These are phyloP conservation scores for Camptogramma bilineatum DNA, from an alignment of 2,888 invertebrate genomes.

Conservation along the genomic window DNA sequence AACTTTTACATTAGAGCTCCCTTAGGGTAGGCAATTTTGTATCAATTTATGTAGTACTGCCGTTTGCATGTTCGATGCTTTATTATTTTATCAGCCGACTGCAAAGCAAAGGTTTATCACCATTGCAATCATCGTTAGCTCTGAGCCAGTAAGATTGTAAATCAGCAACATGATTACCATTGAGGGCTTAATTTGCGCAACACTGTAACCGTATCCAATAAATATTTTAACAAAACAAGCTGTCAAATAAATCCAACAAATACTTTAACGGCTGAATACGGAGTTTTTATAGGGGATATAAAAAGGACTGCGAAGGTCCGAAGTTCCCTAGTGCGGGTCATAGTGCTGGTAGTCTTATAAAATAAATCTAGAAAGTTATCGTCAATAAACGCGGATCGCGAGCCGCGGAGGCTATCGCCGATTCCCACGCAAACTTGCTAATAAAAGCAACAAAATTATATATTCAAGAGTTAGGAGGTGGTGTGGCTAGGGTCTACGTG, in stretches of 20 bases:
- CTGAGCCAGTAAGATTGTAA: constrained; percentile 43
- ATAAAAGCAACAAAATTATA: constrained; percentile 86
- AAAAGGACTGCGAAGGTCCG: constrained; percentile 61
- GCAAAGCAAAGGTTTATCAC: constrained; percentile 6
- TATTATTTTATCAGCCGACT: constrained; percentile 44
- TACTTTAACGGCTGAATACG: constrained; percentile 79
- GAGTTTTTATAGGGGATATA: constrained; percentile 80
- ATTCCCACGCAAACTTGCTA: constrained; percentile 85
- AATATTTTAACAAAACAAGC: constrained; percentile 77
- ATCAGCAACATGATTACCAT: constrained; percentile 57
- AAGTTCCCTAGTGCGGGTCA: constrained; percentile 57
- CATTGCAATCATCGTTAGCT: constrained; percentile 49
- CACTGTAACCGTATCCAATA: constrained; percentile 74
- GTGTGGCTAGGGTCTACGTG: constrained; percentile 83
- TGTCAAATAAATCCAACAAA: constrained; percentile 83
- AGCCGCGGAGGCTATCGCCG: constrained; percentile 75
- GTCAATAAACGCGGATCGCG: constrained; percentile 71
- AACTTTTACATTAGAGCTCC: constrained; percentile 80
- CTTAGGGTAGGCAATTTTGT: constrained; percentile 71
- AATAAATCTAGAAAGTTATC: constrained; percentile 84
- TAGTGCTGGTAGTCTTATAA: constrained; percentile 78
- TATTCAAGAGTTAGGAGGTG: constrained; percentile 85
- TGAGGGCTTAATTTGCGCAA: constrained; percentile 73
- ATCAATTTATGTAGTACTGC: constrained; percentile 60
- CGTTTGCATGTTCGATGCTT: constrained; percentile 37